Evolutionary conservation across 92 coral and sea anemone genomes (phyloP), one percentile per base, ranked within the genome.

Genomic region (Blastomussa wellsi): DNA sequence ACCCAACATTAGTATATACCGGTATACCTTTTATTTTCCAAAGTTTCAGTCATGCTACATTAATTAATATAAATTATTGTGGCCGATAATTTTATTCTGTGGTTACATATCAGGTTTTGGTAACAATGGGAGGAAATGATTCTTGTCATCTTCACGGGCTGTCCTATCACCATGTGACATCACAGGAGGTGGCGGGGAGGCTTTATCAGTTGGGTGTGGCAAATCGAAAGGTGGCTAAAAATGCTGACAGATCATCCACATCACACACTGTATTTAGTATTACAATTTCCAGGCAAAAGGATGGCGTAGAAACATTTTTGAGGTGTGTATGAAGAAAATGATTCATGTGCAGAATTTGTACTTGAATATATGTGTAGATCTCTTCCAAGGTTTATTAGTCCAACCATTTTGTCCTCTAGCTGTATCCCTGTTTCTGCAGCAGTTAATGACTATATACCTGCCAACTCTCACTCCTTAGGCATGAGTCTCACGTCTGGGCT

Each of bases 251-350:
- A 81, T 92, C 90, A 2, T 89, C 92, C 42, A 74, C 90, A 37
- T 92, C 95, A 33, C 95, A 92, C 41, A 79, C 88, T 3, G 71
- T 92, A 19, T 89, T 92, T 37, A 92, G 90, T n/a, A 66, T 92
- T 66, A 51, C 38, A 28, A 78, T 92, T 20, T 78, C 90, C 29
- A 86, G 92, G 35, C 95, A 92, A 48, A 78, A n/a, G 52, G 86
- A 79, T 44, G 86, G 81, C 59, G 76, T 89, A 37, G 95, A 92
- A 52, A 31, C 86, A 37, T 53, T 88, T 28, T 51, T 80, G 11
- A 91, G 85, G 94, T 91, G 52, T 57, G 78, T 70, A 41, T 16
- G 15, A 68, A 44, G 11, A 8, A 44, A 44, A 8, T 7, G 7
- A 39, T 39, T 39, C 7, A 39, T 39, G 44, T 39, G 44, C n/a